Conservation (phyloP, 2,797 vertebrate genomes). For the Poliocrania exsul region DNA sequence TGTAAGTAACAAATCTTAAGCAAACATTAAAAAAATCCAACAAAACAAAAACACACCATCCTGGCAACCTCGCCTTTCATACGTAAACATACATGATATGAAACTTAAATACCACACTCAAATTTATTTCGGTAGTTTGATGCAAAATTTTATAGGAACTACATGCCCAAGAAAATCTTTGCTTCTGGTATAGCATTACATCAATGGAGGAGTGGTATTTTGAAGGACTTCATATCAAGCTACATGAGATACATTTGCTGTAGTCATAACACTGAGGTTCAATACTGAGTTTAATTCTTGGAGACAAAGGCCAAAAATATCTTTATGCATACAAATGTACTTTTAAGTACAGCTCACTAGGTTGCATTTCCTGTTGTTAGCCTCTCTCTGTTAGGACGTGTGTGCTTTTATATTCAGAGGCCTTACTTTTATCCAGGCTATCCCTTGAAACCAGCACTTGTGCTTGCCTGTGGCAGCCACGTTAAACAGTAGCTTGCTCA, state of each 20-base stretch:
- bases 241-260: neutral
- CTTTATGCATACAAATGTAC: conserved; percentile 23
- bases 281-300: conserved; percentile 41
- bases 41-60: neutral
- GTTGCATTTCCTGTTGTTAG: conserved; percentile 68
- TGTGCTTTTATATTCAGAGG: conserved; percentile 59
- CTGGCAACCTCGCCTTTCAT: conserved; percentile 18
- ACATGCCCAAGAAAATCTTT: neutral
- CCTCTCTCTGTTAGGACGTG: conserved; percentile 42
- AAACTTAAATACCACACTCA: neutral
- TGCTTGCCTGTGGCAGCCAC: conserved; percentile 65
- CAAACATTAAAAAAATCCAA: neutral
- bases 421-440: conserved; percentile 65
- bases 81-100: neutral
- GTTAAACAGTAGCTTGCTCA: conserved; percentile 70
- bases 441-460: conserved; percentile 57
- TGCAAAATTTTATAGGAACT: neutral
- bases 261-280: neutral
- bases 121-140: neutral
- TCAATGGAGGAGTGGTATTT: neutral
- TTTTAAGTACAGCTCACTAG: conserved; percentile 53
- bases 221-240: neutral
- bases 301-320: neutral
- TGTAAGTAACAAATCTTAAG: conserved; percentile 14
- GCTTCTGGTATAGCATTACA: neutral